These are phyloP conservation scores for Umimayanthus chanpuru DNA, from an alignment of 92 coral and sea anemone genomes.

Conservation along the genomic window DNA sequence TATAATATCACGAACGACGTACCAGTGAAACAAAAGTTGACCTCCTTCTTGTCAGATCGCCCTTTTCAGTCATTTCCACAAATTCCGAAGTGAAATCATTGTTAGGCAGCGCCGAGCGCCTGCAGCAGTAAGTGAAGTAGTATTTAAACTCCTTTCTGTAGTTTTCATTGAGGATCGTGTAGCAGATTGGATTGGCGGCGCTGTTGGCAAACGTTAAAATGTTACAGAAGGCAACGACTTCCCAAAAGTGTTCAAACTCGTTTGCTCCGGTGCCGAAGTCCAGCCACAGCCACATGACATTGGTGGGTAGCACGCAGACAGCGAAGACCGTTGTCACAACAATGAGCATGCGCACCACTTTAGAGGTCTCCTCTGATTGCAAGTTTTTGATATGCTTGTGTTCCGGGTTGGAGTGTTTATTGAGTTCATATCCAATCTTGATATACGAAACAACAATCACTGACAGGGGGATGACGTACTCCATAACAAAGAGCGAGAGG, in stretches of 20 bases:
- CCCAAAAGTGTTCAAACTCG: slow-evolving; percentile 72
- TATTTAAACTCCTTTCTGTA: slow-evolving; percentile 74
- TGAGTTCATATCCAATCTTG: slow-evolving; percentile 78
- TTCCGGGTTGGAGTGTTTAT: slow-evolving; percentile 60
- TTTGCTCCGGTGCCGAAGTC: slow-evolving; percentile 86
- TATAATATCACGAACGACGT: background rate
- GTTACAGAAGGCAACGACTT: slow-evolving; percentile 85
- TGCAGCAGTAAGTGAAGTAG: slow-evolving; percentile 20
- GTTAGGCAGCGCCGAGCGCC: background rate
- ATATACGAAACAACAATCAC: slow-evolving; percentile 75
- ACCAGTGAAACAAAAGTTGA: background rate
- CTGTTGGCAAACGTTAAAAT: slow-evolving; percentile 91
- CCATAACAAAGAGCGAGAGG: slow-evolving; percentile 62
- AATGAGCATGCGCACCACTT: slow-evolving; percentile 86
- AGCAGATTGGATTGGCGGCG: slow-evolving; percentile 93
- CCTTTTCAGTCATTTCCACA: slow-evolving; percentile 1
- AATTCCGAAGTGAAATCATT: background rate
- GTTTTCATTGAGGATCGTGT: slow-evolving; percentile 78
- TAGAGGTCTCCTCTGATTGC: slow-evolving; percentile 80
- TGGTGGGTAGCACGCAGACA: slow-evolving; percentile 82
- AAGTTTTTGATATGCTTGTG: slow-evolving; percentile 62
- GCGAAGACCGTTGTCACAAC: slow-evolving; percentile 87
- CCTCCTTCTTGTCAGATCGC: background rate
- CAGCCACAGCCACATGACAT: slow-evolving; percentile 95
- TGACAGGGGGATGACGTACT: slow-evolving; percentile 76